Conservation (phyloP, 2,888 invertebrate species). For the Parochlus steinenii region DNA sequence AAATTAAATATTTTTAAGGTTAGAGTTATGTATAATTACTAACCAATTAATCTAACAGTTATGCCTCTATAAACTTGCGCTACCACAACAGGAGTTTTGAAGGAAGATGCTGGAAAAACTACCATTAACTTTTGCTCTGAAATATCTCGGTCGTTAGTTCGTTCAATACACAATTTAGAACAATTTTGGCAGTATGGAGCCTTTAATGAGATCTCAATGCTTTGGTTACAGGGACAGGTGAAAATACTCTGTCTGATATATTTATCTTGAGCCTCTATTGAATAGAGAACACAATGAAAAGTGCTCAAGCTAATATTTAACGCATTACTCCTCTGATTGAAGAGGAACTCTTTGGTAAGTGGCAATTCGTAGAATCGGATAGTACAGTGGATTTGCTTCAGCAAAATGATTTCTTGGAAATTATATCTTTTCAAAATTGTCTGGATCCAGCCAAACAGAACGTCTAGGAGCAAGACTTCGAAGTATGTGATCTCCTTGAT, state of each 20-base stretch:
- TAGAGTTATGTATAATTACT: not conserved
- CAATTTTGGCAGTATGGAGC: not conserved
- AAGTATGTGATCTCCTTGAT: too few species aligned
- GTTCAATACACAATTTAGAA: too few species aligned
- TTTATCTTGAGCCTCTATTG: not conserved
- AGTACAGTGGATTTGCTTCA: slow-evolving; percentile 2
- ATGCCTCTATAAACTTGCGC: too few species aligned
- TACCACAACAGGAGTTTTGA: slow-evolving; percentile 1
- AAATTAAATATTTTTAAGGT: not conserved
- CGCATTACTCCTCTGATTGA: not conserved
- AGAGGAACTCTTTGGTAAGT: not conserved
- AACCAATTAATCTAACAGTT: too few species aligned
- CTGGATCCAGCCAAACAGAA: too few species aligned
- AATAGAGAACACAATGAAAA: slow-evolving; percentile 4
- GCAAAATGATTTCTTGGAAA: too few species aligned
- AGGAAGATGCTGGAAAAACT: not conserved
- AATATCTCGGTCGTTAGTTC: not conserved
- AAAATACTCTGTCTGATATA: slow-evolving; percentile 5
- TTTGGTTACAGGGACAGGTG: not conserved
- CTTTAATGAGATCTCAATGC: not conserved
- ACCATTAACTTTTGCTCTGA: slow-evolving; percentile 3
- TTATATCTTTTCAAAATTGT: too few species aligned
- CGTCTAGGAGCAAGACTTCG: too few species aligned
- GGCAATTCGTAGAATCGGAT: slow-evolving; percentile 3
- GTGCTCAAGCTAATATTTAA: slow-evolving; percentile 1